These are phyloP conservation scores for Pangasius larnaudii DNA, from an alignment of 2,797 vertebrate species.

Conservation along the genomic window DNA sequence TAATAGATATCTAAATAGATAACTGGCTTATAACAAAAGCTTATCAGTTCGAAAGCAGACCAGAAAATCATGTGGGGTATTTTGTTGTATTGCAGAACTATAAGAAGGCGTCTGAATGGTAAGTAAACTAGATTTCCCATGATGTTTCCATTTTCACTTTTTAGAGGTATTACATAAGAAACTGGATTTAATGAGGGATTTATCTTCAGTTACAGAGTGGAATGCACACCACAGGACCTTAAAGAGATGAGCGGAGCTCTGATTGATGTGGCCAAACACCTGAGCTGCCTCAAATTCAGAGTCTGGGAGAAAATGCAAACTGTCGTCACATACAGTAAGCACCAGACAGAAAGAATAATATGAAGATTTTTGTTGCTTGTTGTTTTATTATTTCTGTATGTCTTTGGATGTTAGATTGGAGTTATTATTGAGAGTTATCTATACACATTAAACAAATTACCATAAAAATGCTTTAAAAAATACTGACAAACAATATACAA, in stretches of 20 bases:
- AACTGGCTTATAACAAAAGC: neutral
- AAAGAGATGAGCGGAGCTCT: slow-evolving; percentile 54
- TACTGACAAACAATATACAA: neutral
- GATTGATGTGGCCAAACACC: slow-evolving; percentile 66
- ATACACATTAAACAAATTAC: neutral
- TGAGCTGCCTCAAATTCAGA: slow-evolving; percentile 60
- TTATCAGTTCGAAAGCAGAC: slow-evolving; percentile 19
- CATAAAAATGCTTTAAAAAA: neutral
- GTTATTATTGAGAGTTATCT: neutral
- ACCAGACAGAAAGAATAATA: neutral
- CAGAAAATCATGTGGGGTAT: slow-evolving; percentile 20
- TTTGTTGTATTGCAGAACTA: slow-evolving; percentile 64
- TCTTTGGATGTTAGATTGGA: neutral
- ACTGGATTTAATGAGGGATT: neutral
- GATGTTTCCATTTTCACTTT: neutral
- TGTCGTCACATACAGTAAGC: slow-evolving; percentile 66
- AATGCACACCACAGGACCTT: slow-evolving; percentile 53
- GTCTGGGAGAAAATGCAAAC: slow-evolving; percentile 71
- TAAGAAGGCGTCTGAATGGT: slow-evolving; percentile 64
- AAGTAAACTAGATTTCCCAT: slow-evolving; percentile 17
- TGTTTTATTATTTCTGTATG: neutral
- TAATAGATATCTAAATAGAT: neutral
- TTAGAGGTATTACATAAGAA: slow-evolving; percentile 10
- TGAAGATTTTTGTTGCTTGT: neutral
- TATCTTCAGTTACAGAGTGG: slow-evolving; percentile 53